Evolutionary conservation across 2,888 invertebrate genomes (phyloP).

Genomic region (Poecilobothrus nobilitatus): DNA sequence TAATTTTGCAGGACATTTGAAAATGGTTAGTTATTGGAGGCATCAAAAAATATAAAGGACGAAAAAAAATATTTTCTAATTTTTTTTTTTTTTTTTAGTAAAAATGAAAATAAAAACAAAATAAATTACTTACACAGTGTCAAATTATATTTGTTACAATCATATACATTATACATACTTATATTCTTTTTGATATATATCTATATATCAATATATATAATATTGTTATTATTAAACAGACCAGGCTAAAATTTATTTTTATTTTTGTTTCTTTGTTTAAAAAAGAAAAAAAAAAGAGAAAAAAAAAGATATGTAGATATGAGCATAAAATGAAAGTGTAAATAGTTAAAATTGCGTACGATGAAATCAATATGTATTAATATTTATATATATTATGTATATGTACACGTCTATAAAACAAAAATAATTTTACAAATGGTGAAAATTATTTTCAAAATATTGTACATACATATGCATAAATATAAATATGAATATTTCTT

Average conservation of each 20-base stretch:
- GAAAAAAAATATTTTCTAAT: neutral
- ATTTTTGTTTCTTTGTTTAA: neutral
- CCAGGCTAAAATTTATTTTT: neutral
- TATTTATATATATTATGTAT: too few relatives aligned
- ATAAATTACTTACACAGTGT: constrained; percentile 6
- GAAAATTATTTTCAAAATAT: neutral
- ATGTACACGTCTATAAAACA: too few relatives aligned
- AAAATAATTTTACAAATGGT: neutral
- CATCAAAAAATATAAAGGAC: neutral
- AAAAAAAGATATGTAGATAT: neutral
- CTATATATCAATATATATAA: too few relatives aligned
- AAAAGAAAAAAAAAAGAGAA: neutral
- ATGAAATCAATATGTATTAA: neutral
- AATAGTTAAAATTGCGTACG: constrained; percentile 3
- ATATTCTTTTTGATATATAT: too few relatives aligned
- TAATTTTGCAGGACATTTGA: neutral
- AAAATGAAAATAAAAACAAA: neutral
- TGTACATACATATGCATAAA: neutral
- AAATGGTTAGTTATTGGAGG: neutral
- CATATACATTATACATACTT: too few relatives aligned
- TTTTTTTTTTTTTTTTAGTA: too few relatives aligned
- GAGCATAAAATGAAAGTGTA: constrained; percentile 4
- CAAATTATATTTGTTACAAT: neutral
- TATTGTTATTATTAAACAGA: neutral
- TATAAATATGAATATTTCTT: neutral